Conservation (phyloP, 2,797 vertebrate species). For the Antennarius maculatus region DNA sequence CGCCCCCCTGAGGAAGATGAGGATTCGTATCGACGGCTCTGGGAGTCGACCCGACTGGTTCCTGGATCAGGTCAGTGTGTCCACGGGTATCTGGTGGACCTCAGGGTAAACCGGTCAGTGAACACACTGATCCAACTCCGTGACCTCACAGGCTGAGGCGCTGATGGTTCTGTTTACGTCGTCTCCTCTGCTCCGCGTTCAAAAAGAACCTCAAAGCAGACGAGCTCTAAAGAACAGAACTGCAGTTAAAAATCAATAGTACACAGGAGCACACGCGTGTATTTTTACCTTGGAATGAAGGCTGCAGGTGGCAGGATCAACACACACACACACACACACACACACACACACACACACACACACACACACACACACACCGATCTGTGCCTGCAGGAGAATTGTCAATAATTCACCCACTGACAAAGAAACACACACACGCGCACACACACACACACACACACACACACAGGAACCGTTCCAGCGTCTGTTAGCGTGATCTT, state of each 20-base stretch:
- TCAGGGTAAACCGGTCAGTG: background rate
- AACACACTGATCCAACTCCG: no score
- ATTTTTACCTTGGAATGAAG: slow-evolving; percentile 31
- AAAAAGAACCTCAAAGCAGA: slow-evolving; percentile 8
- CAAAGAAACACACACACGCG: slow-evolving; percentile 33
- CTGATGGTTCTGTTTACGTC: no score
- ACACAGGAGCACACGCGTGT: slow-evolving; percentile 44
- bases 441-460: slow-evolving; percentile 17
- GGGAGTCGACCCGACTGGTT: slow-evolving; percentile 95
- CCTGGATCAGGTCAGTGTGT: slow-evolving; percentile 86
- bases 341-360: slow-evolving; percentile 38
- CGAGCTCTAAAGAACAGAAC: slow-evolving; percentile 18
- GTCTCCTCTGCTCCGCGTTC: background rate
- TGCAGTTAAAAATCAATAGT: slow-evolving; percentile 43
- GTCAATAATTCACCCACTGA: slow-evolving; percentile 62
- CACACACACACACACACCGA: slow-evolving; percentile 31
- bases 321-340: slow-evolving; percentile 58
- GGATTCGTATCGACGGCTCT: slow-evolving; percentile 88
- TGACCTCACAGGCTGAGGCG: no score
- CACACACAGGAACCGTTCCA: background rate
- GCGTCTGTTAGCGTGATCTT: no score
- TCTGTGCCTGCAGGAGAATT: slow-evolving; percentile 47
- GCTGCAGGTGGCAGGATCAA: slow-evolving; percentile 57
- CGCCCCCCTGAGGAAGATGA: slow-evolving; percentile 92
- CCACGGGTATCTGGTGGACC: background rate